Conservation (phyloP, 2,888 invertebrate species). For the Cancer borealis region DNA sequence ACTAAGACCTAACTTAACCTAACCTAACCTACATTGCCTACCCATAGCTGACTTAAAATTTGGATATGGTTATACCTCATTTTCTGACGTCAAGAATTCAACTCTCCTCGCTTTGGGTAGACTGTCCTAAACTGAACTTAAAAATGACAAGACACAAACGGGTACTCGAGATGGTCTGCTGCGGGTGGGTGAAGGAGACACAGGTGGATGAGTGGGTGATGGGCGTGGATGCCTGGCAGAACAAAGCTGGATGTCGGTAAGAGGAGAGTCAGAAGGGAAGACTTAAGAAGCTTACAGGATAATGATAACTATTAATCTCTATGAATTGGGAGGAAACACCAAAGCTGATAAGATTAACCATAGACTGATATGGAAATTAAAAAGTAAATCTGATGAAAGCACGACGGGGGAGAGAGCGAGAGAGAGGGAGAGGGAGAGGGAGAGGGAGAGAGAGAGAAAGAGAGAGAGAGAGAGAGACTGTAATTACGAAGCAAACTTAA, state of each 20-base stretch:
- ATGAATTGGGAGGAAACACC: background rate
- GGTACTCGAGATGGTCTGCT: no score
- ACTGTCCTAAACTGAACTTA: no score
- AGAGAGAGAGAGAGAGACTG: background rate
- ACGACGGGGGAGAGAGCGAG: background rate
- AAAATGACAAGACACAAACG: no score
- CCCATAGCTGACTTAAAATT: no score
- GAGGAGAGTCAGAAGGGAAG: background rate
- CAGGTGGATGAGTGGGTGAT: no score
- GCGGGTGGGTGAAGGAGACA: no score
- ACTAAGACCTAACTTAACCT: background rate
- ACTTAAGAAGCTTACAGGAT: background rate
- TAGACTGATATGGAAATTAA: background rate
- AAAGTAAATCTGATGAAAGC: background rate
- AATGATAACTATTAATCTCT: background rate
- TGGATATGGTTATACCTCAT: no score
- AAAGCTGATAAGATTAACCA: background rate
- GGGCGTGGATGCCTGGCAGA: no score
- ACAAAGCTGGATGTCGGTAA: no score
- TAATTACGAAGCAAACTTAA: background rate
- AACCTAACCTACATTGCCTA: no score
- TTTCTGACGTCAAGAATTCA: no score
- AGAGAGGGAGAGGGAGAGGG: background rate
- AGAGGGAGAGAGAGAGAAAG: background rate
- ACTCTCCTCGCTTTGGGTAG: no score